Evolutionary conservation across 2,113 vertebrate species (phyloP), one percentile per base, ranked within the genome.

Genomic region (Lagopus leucura): DNA sequence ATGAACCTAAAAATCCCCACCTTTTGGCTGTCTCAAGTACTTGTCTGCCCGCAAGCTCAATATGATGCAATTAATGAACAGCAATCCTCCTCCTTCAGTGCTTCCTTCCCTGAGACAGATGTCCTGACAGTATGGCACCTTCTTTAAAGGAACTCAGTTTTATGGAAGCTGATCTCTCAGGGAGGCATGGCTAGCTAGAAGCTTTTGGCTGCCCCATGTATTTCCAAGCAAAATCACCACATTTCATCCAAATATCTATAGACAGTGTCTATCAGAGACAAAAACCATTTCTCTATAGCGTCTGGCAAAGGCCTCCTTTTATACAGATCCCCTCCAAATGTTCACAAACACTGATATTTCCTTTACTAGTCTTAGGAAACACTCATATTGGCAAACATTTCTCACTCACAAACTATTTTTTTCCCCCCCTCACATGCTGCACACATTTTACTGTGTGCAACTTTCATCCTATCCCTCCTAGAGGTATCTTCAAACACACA

Each of bases 21-120:
- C 97, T 97, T 97, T 97, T 96, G 97, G 95, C 94, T n/a, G 22
- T 95, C 96, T 96, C 80, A 88, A 93, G 91, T 92, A 89, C 85
- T 92, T 96, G 96, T 95, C 96, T 97, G 95, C 94, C 89, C 95
- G 80, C 79, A 79, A 96, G 93, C 93, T 93, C 93, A 96, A 89
- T 92, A 95, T 91, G 94, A 97, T 94, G 95, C 93, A 97, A 86
- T 97, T 97, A 95, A 97, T 97, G 96, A 94, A 93, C 10, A 6
- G 71, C 93, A 90, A 88, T 84, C 90, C 74, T 94, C 90, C 86
- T 83, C 79, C 82, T 57, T 84, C 93, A 86, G 82, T 47, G 86
- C 90, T 95, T 96, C 91, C 96, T 94, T 82, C 76, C 85, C 92
- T 2, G 3, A 86, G 95, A 93, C 96, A 97, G 92, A 96, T 95